These are phyloP conservation scores for Perca fluviatilis DNA, from an alignment of 2,113 vertebrate species.

Conservation along the genomic window DNA sequence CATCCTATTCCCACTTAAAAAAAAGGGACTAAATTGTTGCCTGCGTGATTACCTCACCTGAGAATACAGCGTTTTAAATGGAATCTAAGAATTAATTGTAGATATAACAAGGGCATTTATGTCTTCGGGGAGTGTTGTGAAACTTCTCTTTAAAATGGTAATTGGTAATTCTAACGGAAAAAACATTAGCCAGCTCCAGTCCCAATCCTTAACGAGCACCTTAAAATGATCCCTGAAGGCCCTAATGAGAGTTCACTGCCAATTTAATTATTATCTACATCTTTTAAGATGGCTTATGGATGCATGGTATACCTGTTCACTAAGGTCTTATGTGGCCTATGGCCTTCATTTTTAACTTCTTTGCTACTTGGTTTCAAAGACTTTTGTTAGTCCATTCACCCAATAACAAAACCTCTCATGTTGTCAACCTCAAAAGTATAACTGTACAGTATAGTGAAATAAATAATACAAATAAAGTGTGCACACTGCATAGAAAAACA, in stretches of 20 bases:
- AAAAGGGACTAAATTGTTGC: not conserved
- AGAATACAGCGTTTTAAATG: slow-evolving; percentile 32
- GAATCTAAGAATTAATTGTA: slow-evolving; percentile 9
- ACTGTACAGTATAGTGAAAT: not conserved
- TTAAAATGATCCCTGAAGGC: slow-evolving; percentile 34
- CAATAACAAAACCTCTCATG: not conserved
- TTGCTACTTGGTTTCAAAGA: not conserved
- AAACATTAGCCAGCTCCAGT: slow-evolving; percentile 18
- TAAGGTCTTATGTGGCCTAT: not conserved
- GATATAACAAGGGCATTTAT: slow-evolving; percentile 26
- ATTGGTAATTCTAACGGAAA: slow-evolving; percentile 37
- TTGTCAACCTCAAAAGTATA: not conserved
- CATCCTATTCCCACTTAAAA: not conserved
- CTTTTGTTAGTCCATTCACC: not conserved
- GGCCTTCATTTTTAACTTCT: not conserved
- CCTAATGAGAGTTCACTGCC: slow-evolving; percentile 4
- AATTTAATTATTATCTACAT: slow-evolving; percentile 30
- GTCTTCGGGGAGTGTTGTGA: slow-evolving; percentile 21
- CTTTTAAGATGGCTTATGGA: slow-evolving; percentile 21
- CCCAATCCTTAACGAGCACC: slow-evolving; percentile 39
- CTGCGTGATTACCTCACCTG: slow-evolving; percentile 5
- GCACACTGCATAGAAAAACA: not conserved
- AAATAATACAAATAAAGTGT: not conserved
- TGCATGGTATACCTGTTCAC: not conserved
- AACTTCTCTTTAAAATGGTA: slow-evolving; percentile 20